Evolutionary conservation across 2,113 vertebrate genomes (phyloP), one percentile per base, ranked within the genome.

Genomic region (Dicentrarchus labrax): DNA sequence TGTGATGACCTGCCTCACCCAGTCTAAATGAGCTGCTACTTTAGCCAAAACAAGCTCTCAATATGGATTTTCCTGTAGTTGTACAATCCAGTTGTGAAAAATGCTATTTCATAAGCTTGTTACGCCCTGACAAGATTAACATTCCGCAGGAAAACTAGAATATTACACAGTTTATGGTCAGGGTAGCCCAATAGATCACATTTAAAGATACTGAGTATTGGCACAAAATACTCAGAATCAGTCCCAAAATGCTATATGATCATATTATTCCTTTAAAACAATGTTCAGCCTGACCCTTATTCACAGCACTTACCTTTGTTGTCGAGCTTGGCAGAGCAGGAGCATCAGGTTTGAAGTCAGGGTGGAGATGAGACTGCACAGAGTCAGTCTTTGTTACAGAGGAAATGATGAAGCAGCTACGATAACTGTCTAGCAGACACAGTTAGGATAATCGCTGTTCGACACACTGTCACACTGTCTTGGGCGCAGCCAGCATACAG

Each of bases 341-440:
- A 72, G 54, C 70, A 61, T 38, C 39, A 53, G 62, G 67, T 78
- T 61, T 72, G 68, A 67, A 72, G 79, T 85, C 36, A n/a, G 66
- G 21, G 24, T 39, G 54, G 61, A 2, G 0, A 59, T 45, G 71
- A 51, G 12, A 70, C 77, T 2, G 47, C 62, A 22, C 73, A 69
- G 39, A 75, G 66, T 81, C 70, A 13, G 50, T 61, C 68, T 76
- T 51, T 80, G 77, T 76, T 80, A 56, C 71, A 60, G 69, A 50
- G 82, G 72, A 70, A 82, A 84, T 71, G 89, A 86, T 89, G 79
- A 82, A 90, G 82, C 77, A 68, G 84, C 80, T 60, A 65, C 66
- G 80, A 88, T 87, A 84, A 86, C 78, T 65, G 87, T 78, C 84
- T 83, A 86, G 80, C 82, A 71, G 77, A 79, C 72, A 21, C 73